Evolutionary conservation across 2,113 vertebrate species (phyloP).

Genomic region (Melanerpes formicivorus): DNA sequence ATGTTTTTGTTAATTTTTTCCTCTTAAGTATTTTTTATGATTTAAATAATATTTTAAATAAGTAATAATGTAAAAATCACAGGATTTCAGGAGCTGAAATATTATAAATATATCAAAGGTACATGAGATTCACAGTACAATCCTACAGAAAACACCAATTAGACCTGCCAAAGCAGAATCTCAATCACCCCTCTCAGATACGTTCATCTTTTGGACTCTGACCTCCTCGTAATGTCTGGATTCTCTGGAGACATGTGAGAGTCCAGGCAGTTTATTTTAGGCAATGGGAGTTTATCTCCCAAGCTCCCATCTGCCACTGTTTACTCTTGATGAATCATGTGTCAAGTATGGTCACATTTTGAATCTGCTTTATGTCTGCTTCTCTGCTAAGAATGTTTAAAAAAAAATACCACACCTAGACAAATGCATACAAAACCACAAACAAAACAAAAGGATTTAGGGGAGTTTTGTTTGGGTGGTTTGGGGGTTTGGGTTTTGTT

Average conservation of each 20-base stretch:
- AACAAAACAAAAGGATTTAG: not conserved
- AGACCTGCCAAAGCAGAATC: not conserved
- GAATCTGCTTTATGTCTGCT: conserved; percentile 18
- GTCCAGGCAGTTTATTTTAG: not conserved
- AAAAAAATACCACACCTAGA: not conserved
- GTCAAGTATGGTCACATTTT: not conserved
- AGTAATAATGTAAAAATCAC: not conserved
- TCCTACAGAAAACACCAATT: not conserved
- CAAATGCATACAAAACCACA: not conserved
- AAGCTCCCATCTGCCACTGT: conserved; percentile 22
- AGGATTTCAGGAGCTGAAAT: not conserved
- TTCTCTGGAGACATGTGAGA: not conserved
- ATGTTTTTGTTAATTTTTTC: not conserved
- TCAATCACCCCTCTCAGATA: not conserved
- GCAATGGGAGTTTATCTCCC: not conserved
- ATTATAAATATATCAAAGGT: not conserved
- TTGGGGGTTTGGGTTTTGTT: too few relatives aligned
- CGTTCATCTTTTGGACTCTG: not conserved
- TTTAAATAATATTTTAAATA: not conserved
- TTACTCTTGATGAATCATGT: conserved; percentile 1
- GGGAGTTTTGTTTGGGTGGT: rapidly evolving
- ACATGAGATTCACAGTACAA: not conserved
- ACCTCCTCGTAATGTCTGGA: not conserved
- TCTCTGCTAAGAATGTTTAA: not conserved
- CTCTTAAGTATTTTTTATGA: not conserved